Base-by-base conservation (phyloP, 2,888 invertebrate genomes). In the Pemphredon lugubris region DNA sequence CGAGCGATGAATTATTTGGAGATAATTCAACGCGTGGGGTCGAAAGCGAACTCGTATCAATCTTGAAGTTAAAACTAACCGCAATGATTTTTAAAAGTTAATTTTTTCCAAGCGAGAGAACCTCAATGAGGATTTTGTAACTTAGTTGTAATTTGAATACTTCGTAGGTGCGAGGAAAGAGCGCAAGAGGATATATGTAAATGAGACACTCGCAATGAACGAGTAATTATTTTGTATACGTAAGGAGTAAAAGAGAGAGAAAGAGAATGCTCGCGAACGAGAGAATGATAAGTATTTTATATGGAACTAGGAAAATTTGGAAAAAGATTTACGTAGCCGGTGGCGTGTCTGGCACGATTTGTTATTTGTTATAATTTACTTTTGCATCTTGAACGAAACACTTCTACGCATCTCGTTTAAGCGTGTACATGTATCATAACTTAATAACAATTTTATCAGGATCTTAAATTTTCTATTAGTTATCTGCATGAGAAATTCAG, bases 211-310 rank as follows among this genome's bases (percentile, higher is more conserved):
- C 32, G 42, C 64, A 63, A 59, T 55, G 57, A 59, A 14, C 42
- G 42, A 67, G 13, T 48, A 55, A 30, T 60, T 74, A 74, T 74
- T 74, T 74, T 74, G 48, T 74, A 74, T 73, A 74, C 68, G 23
- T 63, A 30, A 37, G 26, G 53, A 34, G 48, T 63, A 23, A 7
- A 20, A 30, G 34, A 50, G 45, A 18, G 16, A 58, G 64, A 21
- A 20, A 51, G 34, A 50, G 20, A 5, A 16, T 48, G 70, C 47
- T n/a, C 26, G 7, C 9, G 57, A 37, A 11, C 14, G 26, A 26
- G 26, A 26, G 44, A 45, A 45, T 45, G 44, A 20, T 11, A 23
- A 45, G 42, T 14, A 18, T 57, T 57, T 57, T 54, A 51, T 54
- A 70, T 18, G 47, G 53, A 48, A 40, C 3, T 34, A 30, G 6